Percentiles rank a stretch among this genome's conserved stretches.
phyloP scores from a whole-genome alignment of 2,888 invertebrate species.

The Camponotus fellah region DNA sequence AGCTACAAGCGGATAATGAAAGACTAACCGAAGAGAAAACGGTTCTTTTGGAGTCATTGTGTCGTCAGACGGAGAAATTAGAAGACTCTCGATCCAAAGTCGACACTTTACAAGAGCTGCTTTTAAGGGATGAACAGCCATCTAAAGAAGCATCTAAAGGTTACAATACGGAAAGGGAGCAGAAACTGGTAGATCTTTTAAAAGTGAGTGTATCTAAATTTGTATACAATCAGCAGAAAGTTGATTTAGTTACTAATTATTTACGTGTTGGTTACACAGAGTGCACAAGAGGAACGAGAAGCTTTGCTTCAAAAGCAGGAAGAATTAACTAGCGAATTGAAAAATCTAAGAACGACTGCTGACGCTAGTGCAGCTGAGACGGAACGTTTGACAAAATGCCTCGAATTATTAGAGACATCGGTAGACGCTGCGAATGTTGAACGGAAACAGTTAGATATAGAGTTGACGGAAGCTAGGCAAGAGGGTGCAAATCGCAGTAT shows the following conservation, averaged over 20 bases:
- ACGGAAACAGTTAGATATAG: slow-evolving; percentile 91
- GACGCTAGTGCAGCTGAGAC: slow-evolving; percentile 89
- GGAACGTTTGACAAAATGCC: slow-evolving; percentile 90
- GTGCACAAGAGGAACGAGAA: slow-evolving; percentile 93
- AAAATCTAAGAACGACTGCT: slow-evolving; percentile 88
- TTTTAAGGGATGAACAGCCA: slow-evolving; percentile 90
- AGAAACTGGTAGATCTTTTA: slow-evolving; percentile 93
- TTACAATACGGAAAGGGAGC: slow-evolving; percentile 91
- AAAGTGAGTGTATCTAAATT: slow-evolving; percentile 87
- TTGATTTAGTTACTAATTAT: background rate
- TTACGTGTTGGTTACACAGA: slow-evolving; percentile 84
- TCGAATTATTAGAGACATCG: slow-evolving; percentile 90
- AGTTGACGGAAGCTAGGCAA: slow-evolving; percentile 91
- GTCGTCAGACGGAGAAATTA: slow-evolving; percentile 96
- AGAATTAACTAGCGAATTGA: slow-evolving; percentile 91
- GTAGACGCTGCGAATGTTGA: slow-evolving; percentile 92
- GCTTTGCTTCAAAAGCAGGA: slow-evolving; percentile 91
- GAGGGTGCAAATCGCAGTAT: slow-evolving; percentile 92
- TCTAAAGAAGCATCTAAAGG: slow-evolving; percentile 87
- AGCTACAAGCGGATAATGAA: slow-evolving; percentile 95
- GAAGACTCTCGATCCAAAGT: slow-evolving; percentile 95
- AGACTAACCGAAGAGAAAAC: slow-evolving; percentile 95
- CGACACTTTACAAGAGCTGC: slow-evolving; percentile 93
- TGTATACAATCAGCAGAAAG: background rate
- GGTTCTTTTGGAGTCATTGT: slow-evolving; percentile 95